Base-by-base conservation (phyloP, 2,888 invertebrate species). In the Rhamphomyia laevipes region DNA sequence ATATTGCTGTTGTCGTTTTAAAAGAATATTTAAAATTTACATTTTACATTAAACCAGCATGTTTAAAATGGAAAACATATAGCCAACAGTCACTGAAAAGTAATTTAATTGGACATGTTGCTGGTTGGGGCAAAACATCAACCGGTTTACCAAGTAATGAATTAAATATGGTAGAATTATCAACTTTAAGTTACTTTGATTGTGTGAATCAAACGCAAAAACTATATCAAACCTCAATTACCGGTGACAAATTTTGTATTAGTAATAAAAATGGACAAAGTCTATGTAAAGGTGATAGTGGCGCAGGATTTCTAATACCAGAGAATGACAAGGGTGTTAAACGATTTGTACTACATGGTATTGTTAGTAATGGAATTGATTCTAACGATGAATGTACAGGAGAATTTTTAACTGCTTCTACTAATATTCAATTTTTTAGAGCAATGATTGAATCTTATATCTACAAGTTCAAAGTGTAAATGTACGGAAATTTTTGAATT, bases 191-290 rank as follows among this genome's bases (percentile, higher is more conserved):
- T n/a, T 53, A 54, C 33, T 17, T 50, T 1, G 47, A 54, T 3
- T 64, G 64, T 46, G 45, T 35, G 21, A 46, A 48, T 1, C n/a
- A 37, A 45, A 52, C 57, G 11, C 31, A 55, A 13, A 9, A 43
- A 3, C 43, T 43, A 17, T 55, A 53, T 40, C 48, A 53, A n/a
- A 51, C 44, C n/a, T n/a, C n/a, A n/a, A n/a, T n/a, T n/a, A n/a
- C n/a, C n/a, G n/a, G n/a, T n/a, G n/a, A n/a, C n/a, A 12, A 51
- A 54, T 23, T 67, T 52, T 68, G 68, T 56, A 59, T 63, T 23
- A 55, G 59, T 3, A 58, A 55, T 42, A 43, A 51, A 4, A 48
- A 53, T 27, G 58, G 55, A 27, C 51, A 43, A 9, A 42, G 50
- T 6, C 51, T 58, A 1, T 64, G 64, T 37, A 42, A 54, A 16